Base-by-base conservation (phyloP, 2,888 invertebrate species). In the Drosophila multiciliata region DNA sequence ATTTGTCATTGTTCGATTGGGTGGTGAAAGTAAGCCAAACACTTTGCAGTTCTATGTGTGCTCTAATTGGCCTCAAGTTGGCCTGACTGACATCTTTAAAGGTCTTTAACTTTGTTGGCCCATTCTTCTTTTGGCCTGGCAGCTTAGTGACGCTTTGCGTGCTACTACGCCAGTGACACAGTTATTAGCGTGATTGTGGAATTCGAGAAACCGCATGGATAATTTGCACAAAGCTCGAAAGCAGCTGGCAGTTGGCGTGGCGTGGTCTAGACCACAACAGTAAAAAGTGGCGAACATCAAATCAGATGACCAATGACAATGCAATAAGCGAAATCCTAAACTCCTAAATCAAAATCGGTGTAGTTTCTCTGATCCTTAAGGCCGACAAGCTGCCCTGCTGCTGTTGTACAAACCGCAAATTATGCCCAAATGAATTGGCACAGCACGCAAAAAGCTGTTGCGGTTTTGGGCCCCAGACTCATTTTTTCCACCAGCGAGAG, bases 161-260 rank as follows among this genome's bases (percentile, higher is more conserved):
- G 82, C 82, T 32, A 82, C 72, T 84, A 82, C 76, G 66, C 86
- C 72, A 90, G 86, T 87, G 89, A 90, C 87, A 87, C 75, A 87
- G 89, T 83, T 90, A 90, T 90, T 90, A 82, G 64, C 82, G 69
- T 87, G 86, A 90, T 90, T 87, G 87, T 73, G 64, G 83, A 59
- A 58, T 75, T 66, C 48, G 57, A 74, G 61, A 73, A 83, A 80
- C 87, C 86, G 66, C 83, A 87, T 66, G 63, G 35, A 69, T 58
- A 66, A 66, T 68, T 57, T 63, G 63, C 58, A 53, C 66, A 68
- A 72, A 72, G 57, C 40, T n/a, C 7, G 32, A 74, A 53, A 68
- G 71, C 90, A 89, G 54, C 86, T 88, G 85, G 23, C 45, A 45
- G 8, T 7, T 45, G 45, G 15, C 45, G 23, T 15, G 45, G 60